A percentile compares a stretch with the other conserved stretches of the same genome.
Evolutionary conservation across 2,113 vertebrate species (phyloP).

Genomic region (Callionymus lyra): DNA sequence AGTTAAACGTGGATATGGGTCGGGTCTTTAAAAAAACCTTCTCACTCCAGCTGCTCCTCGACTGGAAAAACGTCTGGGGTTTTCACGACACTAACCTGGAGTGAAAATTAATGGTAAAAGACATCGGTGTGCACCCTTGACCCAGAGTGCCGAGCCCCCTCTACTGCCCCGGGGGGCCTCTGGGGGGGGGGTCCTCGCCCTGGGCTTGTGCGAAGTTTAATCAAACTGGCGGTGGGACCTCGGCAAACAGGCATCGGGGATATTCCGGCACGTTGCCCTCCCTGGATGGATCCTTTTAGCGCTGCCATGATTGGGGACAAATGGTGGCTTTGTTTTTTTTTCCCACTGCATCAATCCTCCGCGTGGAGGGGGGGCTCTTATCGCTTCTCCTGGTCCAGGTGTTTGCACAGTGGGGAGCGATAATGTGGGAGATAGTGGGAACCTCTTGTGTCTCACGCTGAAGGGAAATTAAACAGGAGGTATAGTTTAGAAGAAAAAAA

Average conservation of each 20-base stretch:
- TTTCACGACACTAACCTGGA: conserved; percentile 19
- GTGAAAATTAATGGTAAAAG: conserved; percentile 30
- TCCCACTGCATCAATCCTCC: conserved; percentile 3
- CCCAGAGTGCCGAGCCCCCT: conserved; percentile 17
- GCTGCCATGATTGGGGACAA: neutral
- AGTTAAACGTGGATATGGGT: too few species aligned
- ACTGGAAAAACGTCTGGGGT: neutral
- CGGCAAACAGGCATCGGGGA: conserved; percentile 28
- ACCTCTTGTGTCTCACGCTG: conserved; percentile 10
- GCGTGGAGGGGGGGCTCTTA: conserved; percentile 8
- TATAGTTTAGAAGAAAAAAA: too few species aligned
- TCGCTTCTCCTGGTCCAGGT: conserved; percentile 7
- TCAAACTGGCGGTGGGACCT: conserved; percentile 38
- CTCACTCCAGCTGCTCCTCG: conserved; percentile 27
- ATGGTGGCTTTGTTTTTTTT: conserved; percentile 8
- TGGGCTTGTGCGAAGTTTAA: conserved; percentile 41
- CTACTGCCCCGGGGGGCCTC: conserved; percentile 30
- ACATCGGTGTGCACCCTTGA: conserved; percentile 27
- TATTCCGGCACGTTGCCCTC: conserved; percentile 35
- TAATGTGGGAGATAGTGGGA: conserved; percentile 5
- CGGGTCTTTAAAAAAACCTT: too few species aligned
- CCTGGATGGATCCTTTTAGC: conserved; percentile 8
- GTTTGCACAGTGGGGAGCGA: conserved; percentile 6
- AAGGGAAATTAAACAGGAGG: conserved; percentile 9
- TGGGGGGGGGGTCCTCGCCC: conserved; percentile 24